phyloP scores from a whole-genome alignment of 2,888 invertebrate genomes.

The Andrena fulva region DNA sequence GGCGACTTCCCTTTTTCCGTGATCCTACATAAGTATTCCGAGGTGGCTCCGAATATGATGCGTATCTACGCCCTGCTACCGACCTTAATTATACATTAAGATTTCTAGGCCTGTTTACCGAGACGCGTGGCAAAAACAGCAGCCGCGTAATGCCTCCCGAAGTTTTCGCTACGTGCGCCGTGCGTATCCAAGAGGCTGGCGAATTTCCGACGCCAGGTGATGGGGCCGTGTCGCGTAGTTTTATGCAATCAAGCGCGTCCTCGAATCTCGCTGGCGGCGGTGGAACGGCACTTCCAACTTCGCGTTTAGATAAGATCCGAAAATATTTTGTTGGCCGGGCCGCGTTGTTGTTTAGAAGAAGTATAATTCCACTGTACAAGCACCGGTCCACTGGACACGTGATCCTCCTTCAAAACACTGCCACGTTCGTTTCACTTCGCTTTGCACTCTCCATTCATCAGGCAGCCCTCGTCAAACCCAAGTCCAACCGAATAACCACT shows the following conservation, averaged over 20 bases:
- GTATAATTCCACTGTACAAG: neutral
- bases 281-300: conserved; percentile 45
- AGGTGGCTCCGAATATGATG: no score
- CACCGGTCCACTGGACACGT: no score
- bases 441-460: neutral
- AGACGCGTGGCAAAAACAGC: conserved; percentile 8
- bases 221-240: conserved; percentile 33
- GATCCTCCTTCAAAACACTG: no score
- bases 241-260: conserved; percentile 37
- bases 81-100: conserved; percentile 38
- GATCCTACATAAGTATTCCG: no score
- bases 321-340: conserved; percentile 14
- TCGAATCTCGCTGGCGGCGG: conserved; percentile 25
- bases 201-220: conserved; percentile 36
- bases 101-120: conserved; percentile 25
- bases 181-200: conserved; percentile 21
- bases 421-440: no score
- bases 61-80: neutral
- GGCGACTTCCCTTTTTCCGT: no score
- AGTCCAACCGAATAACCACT: neutral
- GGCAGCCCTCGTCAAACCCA: neutral
- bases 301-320: conserved; percentile 26
- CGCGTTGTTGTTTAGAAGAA: conserved; percentile 10
- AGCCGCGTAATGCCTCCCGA: conserved; percentile 29
- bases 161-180: conserved; percentile 46